These are phyloP conservation scores for Drosophila mettleri DNA, from an alignment of 2,888 invertebrate species.

Conservation along the genomic window DNA sequence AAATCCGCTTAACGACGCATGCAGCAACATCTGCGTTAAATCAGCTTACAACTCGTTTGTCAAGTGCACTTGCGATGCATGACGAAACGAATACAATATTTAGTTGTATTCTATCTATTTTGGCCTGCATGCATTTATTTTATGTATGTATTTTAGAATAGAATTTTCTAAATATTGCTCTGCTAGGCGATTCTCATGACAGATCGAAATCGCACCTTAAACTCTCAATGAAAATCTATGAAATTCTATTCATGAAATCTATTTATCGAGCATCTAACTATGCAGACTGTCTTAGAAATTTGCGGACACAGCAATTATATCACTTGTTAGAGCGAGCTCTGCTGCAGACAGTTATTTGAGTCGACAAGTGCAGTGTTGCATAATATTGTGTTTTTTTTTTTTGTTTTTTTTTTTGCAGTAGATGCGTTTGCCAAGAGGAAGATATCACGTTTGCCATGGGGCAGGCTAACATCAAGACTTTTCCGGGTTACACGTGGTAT, in stretches of 20 bases:
- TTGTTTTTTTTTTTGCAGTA: neutral
- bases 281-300: neutral
- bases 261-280: neutral
- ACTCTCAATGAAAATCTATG: neutral
- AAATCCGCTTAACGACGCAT: neutral
- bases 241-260: neutral
- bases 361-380: neutral
- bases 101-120: too few relatives aligned
- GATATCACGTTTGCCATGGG: slow-evolving; percentile 10
- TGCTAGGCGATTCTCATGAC: neutral
- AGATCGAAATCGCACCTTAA: neutral
- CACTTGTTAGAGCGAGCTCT: neutral
- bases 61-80: neutral
- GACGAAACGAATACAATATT: neutral
- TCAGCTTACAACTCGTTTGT: neutral
- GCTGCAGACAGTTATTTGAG: slow-evolving; percentile 5
- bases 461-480: slow-evolving; percentile 43
- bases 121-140: too few relatives aligned
- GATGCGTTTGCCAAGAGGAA: slow-evolving; percentile 9
- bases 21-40: neutral
- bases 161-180: neutral
- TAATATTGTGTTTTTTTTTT: neutral
- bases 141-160: neutral
- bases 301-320: neutral
- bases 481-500: slow-evolving; percentile 48